Evolutionary conservation across 2,113 vertebrate species (phyloP).

Genomic region (Gymnorhina tibicen): DNA sequence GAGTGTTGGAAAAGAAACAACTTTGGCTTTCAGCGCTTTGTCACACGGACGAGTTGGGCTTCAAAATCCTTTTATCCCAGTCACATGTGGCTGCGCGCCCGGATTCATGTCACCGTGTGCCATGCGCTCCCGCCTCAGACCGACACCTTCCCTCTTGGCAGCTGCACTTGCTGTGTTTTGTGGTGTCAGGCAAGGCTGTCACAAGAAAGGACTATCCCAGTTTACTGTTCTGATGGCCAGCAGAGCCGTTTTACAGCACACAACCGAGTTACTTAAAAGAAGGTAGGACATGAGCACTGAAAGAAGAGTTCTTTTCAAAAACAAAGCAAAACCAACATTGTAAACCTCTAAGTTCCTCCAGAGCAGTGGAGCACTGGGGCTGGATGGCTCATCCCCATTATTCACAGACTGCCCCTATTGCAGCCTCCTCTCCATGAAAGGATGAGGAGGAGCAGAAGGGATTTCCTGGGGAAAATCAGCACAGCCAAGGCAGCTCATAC

Average conservation of each 20-base stretch:
- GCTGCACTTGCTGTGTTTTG: accelerated
- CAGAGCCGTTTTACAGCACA: neutral
- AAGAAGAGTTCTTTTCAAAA: neutral
- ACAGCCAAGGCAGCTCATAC: neutral
- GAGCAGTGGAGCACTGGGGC: neutral
- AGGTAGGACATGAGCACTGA: neutral
- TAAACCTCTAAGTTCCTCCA: neutral
- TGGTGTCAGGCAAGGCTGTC: neutral
- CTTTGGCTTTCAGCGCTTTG: neutral
- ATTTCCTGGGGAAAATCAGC: neutral
- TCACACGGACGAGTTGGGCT: neutral
- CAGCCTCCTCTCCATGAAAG: neutral
- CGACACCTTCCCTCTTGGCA: neutral
- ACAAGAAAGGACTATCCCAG: neutral
- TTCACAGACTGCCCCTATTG: accelerated
- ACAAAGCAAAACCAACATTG: neutral
- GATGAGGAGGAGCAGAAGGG: neutral
- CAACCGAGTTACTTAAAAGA: neutral
- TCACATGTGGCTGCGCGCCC: neutral
- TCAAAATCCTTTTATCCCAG: neutral
- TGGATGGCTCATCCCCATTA: neutral
- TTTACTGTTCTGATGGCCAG: neutral
- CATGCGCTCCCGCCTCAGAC: accelerated
- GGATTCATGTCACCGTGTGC: neutral
- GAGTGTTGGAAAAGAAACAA: neutral